A percentile compares a stretch with the other conserved stretches of the same genome.
These are phyloP conservation scores for Cephonodes hylas DNA, from an alignment of 2,888 invertebrate genomes.

Conservation along the genomic window DNA sequence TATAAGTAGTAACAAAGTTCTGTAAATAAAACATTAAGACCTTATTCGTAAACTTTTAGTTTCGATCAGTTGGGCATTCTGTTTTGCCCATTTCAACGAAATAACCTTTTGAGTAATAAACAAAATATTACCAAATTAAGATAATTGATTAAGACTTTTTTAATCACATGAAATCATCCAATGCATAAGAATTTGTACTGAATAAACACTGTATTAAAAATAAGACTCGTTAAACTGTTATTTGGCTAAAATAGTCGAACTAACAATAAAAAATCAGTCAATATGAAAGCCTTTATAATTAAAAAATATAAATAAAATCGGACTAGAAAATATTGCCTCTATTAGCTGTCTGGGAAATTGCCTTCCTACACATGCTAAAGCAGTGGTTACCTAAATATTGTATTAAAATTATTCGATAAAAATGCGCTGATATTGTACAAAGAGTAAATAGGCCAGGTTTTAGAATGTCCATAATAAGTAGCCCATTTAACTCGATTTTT, in stretches of 20 bases:
- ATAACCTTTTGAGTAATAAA: too few relatives aligned
- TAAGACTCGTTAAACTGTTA: not conserved
- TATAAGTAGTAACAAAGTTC: too few relatives aligned
- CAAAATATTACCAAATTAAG: too few relatives aligned
- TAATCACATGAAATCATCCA: too few relatives aligned
- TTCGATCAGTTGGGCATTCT: too few relatives aligned
- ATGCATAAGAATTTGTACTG: not conserved
- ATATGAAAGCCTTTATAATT: not conserved
- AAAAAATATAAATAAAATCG: not conserved
- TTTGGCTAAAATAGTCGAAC: not conserved
- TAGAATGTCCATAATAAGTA: too few relatives aligned
- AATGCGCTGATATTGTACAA: not conserved
- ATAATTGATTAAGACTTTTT: too few relatives aligned
- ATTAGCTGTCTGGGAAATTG: not conserved
- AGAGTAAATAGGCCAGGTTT: not conserved
- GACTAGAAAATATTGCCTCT: slow-evolving; percentile 9
- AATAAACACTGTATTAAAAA: not conserved
- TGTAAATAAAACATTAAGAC: too few relatives aligned
- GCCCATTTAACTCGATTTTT: too few relatives aligned
- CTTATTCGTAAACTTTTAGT: too few relatives aligned
- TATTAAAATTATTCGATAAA: not conserved
- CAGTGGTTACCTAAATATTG: not conserved
- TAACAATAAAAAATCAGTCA: not conserved
- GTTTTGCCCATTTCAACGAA: too few relatives aligned
- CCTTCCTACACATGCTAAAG: not conserved